A percentile compares a stretch with the other conserved stretches of the same genome.
These are phyloP conservation scores for Sterna hirundo DNA, from an alignment of 2,113 vertebrate species.

Conservation along the genomic window DNA sequence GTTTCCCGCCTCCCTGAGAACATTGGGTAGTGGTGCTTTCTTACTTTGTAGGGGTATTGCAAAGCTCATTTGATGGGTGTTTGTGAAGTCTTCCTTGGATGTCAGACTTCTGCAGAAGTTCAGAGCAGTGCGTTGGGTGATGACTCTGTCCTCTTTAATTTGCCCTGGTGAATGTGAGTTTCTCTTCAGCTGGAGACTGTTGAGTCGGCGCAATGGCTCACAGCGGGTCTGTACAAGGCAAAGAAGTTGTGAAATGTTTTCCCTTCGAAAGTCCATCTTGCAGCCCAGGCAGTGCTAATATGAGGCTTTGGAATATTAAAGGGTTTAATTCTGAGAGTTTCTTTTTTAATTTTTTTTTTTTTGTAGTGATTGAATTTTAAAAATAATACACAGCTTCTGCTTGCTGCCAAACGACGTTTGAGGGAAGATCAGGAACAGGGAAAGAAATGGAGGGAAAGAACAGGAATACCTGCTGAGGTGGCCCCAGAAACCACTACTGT, in stretches of 20 bases:
- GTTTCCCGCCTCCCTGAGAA: neutral
- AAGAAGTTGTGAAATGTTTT: neutral
- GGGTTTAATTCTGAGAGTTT: neutral
- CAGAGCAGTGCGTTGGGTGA: neutral
- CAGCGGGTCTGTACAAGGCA: neutral
- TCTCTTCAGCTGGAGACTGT: neutral
- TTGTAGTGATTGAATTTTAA: neutral
- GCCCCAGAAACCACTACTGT: neutral
- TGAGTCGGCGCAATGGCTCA: neutral
- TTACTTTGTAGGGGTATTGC: too few species aligned
- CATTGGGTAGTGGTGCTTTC: neutral
- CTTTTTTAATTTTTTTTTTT: neutral
- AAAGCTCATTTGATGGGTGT: neutral
- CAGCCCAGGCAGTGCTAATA: neutral
- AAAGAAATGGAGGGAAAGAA: too few species aligned
- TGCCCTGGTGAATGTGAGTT: neutral
- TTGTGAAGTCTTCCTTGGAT: neutral
- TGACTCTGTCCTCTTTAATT: neutral
- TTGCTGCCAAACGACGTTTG: neutral
- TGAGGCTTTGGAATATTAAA: neutral
- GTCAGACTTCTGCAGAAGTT: neutral
- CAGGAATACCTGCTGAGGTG: neutral
- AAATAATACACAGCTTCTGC: neutral
- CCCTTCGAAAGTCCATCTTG: neutral
- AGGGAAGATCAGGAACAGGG: too few species aligned